Percentiles rank a stretch among this genome's conserved stretches.
These are phyloP conservation scores for Deilephila porcellus DNA, from an alignment of 2,888 invertebrate genomes.

Conservation along the genomic window DNA sequence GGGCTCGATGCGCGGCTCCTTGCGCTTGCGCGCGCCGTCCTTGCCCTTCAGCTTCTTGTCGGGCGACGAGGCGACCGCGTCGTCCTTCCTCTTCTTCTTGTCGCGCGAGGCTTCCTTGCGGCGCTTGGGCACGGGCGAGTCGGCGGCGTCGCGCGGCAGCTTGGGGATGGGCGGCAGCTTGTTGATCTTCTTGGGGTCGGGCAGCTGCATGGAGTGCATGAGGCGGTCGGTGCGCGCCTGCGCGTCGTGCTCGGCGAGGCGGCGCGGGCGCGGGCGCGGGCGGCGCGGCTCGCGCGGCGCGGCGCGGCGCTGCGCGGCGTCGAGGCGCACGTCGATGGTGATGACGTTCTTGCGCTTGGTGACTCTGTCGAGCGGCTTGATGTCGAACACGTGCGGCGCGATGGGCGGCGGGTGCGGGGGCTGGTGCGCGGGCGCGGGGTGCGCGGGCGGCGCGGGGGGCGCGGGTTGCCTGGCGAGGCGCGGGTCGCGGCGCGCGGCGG, in stretches of 20 bases:
- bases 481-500: conserved; percentile 64
- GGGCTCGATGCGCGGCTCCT: conserved; percentile 42
- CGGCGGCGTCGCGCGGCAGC: conserved; percentile 51
- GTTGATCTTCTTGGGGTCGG: conserved; percentile 60
- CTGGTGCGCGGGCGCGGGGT: conserved; percentile 45
- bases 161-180: conserved; percentile 79
- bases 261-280: conserved; percentile 33
- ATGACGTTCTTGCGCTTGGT: conserved; percentile 77
- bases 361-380: conserved; percentile 75
- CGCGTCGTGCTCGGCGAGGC: conserved; percentile 29
- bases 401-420: conserved; percentile 52
- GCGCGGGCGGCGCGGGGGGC: conserved; percentile 58
- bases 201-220: conserved; percentile 30
- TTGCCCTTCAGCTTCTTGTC: conserved; percentile 54
- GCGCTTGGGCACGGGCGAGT: conserved; percentile 42
- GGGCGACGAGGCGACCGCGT: conserved; percentile 52
- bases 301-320: conserved; percentile 35
- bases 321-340: conserved; percentile 74
- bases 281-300: conserved; percentile 48
- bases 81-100: conserved; percentile 46
- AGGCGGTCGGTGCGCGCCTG: conserved; percentile 30
- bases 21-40: conserved; percentile 44
- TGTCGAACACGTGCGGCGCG: conserved; percentile 77
- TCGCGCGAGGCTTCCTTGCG: conserved; percentile 51
- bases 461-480: conserved; percentile 54